Base-by-base conservation (phyloP, 2,888 invertebrate genomes). In the Ophion ventricosus region DNA sequence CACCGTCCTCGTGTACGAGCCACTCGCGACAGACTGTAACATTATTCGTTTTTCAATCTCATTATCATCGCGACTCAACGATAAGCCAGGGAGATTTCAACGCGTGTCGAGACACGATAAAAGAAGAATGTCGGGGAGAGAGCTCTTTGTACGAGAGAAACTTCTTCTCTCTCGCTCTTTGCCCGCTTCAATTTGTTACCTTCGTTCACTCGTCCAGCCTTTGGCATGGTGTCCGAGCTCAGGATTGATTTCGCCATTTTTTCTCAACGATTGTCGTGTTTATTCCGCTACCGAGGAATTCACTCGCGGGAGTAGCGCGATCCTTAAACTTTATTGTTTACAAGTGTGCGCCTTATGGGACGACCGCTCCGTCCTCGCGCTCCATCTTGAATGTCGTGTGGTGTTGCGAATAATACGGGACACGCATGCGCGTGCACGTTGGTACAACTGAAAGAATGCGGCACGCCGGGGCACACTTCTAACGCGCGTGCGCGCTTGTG, bases 1-100 rank as follows among this genome's bases (percentile, higher is more conserved):
- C 97, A 86, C 96, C 96, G 93, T 97, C 97, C 94, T 97, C 97
- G 90, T 97, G 96, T 49, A 97, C 96, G 88, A 96, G 94, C 97
- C 97, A 97, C 93, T 97, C 96, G 88, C 96, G 95, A 91, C 97
- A 96, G 82, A 97, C 97, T 96, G 94, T 8, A 70, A 26, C n/a
- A 69, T 66, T 81, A 87, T 87, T 86, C 83, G 79, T 85, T 66
- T 26, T n/a, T 81, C 73, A 83, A 63, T 8, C 56, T 59, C n/a
- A 74, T 57, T 84, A 56, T 43, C 29, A 54, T 29, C 11, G 26
- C 29, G 40, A 72, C 35, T 49, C 20, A 25, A n/a, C 2, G 25
- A 75, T 59, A 67, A 57, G 35, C 14, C 17, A 25, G 14, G 49
- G 66, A 74, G 67, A 79, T 35, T 81, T 43, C 0, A 84, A 82